phyloP scores from a whole-genome alignment of 2,888 invertebrate genomes.

The Metellina segmentata region DNA sequence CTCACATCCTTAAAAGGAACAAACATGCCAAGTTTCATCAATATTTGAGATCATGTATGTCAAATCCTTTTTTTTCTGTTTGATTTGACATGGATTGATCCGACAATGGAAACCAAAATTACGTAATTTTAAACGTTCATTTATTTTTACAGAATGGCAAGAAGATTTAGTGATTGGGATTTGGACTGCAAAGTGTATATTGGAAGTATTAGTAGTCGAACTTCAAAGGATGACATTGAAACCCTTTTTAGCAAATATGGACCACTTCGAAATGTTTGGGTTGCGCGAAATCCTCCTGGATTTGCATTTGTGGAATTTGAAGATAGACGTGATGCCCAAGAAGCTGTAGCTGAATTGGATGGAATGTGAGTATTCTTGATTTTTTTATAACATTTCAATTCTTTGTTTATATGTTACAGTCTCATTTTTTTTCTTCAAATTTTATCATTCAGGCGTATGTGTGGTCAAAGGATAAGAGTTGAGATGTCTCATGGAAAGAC shows the following conservation, averaged over 20 bases:
- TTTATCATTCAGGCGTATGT: constrained; percentile 80
- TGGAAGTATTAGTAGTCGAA: constrained; percentile 94
- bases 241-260: constrained; percentile 93
- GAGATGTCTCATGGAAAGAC: constrained; percentile 96
- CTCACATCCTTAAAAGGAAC: too few relatives aligned
- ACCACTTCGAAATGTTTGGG: constrained; percentile 92
- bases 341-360: constrained; percentile 90
- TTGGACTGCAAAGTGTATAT: constrained; percentile 95
- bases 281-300: constrained; percentile 94
- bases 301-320: constrained; percentile 95
- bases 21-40: too few relatives aligned
- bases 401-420: neutral
- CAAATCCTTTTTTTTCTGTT: too few relatives aligned
- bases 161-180: constrained; percentile 89
- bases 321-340: constrained; percentile 93
- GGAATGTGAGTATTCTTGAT: constrained; percentile 86
- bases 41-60: too few relatives aligned
- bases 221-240: constrained; percentile 94
- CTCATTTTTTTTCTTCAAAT: neutral
- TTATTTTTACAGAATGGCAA: constrained; percentile 59
- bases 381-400: neutral
- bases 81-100: too few relatives aligned
- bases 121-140: neutral
- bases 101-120: too few relatives aligned
- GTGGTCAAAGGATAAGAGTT: constrained; percentile 93